Conservation (phyloP, 2,797 vertebrate species). For the Brachyrhaphis roseni region DNA sequence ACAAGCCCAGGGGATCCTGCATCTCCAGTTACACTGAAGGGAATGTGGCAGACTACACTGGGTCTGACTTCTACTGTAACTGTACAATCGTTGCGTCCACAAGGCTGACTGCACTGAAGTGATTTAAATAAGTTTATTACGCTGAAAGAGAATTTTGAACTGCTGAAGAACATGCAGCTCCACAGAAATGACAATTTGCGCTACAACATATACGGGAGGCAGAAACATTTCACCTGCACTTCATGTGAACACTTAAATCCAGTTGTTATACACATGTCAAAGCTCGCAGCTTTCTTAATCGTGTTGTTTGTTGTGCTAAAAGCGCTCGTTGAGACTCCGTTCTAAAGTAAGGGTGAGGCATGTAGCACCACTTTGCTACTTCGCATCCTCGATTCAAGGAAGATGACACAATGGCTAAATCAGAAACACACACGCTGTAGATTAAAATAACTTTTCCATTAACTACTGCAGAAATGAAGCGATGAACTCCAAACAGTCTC, state of each 20-base stretch:
- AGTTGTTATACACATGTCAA: not conserved
- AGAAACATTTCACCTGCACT: not conserved
- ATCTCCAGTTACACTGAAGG: slow-evolving; percentile 74
- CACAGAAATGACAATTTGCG: not conserved
- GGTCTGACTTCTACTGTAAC: slow-evolving; percentile 23
- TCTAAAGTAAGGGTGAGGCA: slow-evolving; percentile 34
- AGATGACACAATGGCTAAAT: slow-evolving; percentile 1
- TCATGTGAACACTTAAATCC: not conserved
- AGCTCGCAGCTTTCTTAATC: not conserved
- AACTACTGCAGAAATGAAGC: not conserved
- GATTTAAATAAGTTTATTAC: slow-evolving; percentile 3
- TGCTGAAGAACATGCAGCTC: not conserved
- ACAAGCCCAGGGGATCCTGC: slow-evolving; percentile 64
- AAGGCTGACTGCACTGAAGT: not conserved
- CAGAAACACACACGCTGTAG: not conserved
- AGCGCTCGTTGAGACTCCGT: slow-evolving; percentile 11
- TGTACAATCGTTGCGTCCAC: slow-evolving; percentile 6
- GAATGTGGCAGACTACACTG: slow-evolving; percentile 52
- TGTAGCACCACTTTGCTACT: slow-evolving; percentile 20
- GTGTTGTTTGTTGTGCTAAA: not conserved
- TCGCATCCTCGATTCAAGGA: slow-evolving; percentile 4
- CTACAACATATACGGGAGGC: not conserved
- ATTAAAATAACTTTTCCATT: not conserved
- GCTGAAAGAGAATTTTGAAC: too few species aligned
- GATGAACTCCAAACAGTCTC: not conserved